These are phyloP conservation scores for Rhimphoctona megacephalus DNA, from an alignment of 2,888 invertebrate genomes.

Conservation along the genomic window DNA sequence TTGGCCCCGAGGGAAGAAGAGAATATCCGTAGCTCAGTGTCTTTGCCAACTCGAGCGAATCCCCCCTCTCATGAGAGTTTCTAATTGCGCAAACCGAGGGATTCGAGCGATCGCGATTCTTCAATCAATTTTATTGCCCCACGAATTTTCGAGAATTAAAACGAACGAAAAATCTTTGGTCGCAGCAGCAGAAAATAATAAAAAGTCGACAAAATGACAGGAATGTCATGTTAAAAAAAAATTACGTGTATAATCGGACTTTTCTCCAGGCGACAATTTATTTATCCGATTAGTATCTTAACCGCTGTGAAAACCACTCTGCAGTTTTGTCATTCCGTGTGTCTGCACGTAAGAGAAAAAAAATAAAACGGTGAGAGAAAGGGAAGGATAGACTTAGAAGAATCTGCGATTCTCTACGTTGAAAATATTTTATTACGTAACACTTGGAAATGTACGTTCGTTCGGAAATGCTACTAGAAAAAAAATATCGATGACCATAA, in stretches of 20 bases:
- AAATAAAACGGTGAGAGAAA: background rate
- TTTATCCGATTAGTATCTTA: constrained; percentile 51
- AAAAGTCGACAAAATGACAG: constrained; percentile 10
- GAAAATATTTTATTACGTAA: constrained; percentile 38
- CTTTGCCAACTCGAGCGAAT: constrained; percentile 59
- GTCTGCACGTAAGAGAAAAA: background rate
- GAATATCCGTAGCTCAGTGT: constrained; percentile 40
- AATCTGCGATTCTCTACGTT: background rate
- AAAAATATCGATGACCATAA: constrained; percentile 9
- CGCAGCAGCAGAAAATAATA: background rate
- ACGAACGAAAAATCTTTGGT: background rate
- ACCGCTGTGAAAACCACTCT: constrained; percentile 22
- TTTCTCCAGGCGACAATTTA: constrained; percentile 51
- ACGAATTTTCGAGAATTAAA: background rate
- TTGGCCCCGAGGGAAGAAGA: constrained; percentile 32
- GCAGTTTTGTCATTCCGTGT: constrained; percentile 15
- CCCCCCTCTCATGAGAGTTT: constrained; percentile 47
- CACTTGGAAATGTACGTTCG: constrained; percentile 6
- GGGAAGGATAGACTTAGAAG: background rate
- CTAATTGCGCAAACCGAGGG: constrained; percentile 66
- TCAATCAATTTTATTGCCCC: constrained; percentile 26
- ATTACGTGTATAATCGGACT: constrained; percentile 21
- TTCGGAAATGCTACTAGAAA: constrained; percentile 7
- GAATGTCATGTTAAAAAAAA: background rate
- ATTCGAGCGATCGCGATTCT: constrained; percentile 41